These are phyloP conservation scores for Harpagus bidentatus DNA, from an alignment of 2,113 vertebrate species.

Conservation along the genomic window DNA sequence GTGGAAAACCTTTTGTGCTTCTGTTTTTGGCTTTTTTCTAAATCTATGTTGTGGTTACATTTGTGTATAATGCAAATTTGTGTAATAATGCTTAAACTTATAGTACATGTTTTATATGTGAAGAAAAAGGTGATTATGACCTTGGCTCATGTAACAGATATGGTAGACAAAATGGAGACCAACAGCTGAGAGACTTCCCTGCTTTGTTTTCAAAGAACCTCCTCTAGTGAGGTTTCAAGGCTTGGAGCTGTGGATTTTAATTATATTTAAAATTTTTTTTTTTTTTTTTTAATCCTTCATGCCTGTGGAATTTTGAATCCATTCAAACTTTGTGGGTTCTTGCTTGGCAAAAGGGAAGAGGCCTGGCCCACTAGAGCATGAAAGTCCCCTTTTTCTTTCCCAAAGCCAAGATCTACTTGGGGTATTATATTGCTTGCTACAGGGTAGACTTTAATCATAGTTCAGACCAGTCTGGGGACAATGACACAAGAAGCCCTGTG, in stretches of 20 bases:
- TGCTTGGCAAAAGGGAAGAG: background rate
- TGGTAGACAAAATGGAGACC: background rate
- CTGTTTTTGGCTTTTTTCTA: background rate
- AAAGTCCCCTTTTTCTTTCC: background rate
- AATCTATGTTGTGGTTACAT: background rate
- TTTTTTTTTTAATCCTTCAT: background rate
- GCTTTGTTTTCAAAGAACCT: background rate
- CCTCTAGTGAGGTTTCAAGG: background rate
- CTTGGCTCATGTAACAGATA: background rate
- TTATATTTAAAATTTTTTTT: background rate
- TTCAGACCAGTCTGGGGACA: background rate
- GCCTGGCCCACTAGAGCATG: background rate
- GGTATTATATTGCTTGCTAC: background rate
- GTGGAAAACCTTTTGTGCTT: background rate
- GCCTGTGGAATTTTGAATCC: background rate
- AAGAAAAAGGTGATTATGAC: background rate
- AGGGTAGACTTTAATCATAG: background rate
- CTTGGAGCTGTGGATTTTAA: background rate
- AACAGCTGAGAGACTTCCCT: fast-evolving
- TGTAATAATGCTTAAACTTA: background rate
- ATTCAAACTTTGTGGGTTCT: background rate
- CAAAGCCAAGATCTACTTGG: background rate
- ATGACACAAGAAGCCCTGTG: background rate
- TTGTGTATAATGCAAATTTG: background rate
- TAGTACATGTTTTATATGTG: background rate